Evolutionary conservation across 2,888 invertebrate species (phyloP), one percentile per base, ranked within the genome.

Genomic region (Eubasilissa splendida): DNA sequence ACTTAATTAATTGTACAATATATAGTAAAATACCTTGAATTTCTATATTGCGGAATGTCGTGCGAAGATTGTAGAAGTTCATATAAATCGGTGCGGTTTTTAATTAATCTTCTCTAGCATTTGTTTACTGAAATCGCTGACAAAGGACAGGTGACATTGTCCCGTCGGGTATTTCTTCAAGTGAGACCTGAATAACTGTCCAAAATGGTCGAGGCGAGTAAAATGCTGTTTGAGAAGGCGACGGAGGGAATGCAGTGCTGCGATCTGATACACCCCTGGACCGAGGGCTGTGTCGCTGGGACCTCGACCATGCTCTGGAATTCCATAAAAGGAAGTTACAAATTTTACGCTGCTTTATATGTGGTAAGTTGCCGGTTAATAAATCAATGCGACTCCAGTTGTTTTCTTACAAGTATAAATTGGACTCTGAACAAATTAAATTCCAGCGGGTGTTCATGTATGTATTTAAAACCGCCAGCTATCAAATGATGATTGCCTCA

Each of bases 331-430:
- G 91, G 91, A 79, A 89, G 89, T 83, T 91, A 90, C 84, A 90
- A 90, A 84, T 91, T 90, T 80, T 91, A 91, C 87, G 90, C 91
- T 0, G 89, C 89, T 88, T 89, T 91, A 3, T 91, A 91, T 82
- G 85, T 90, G 84, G 91, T 91, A 86, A 90, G 90, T 90, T 56
- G 4, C 4, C 7, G 7, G 5, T 11, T 22, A 60, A 8, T 7
- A 22, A 63, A 33, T 63, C 33, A 33, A 63, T 63, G 63, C 8
- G 5, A 31, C 31, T 63, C 8, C n/a, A 12, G 10, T 33, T 63
- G 33, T 63, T 33, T 63, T 42, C 22, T 60, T 63, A 33, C 31
- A 5, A 33, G 63, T 33, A 33, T 33, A 22, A 63, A 63, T 63
- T 63, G 63, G 42, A 31, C 2, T 11, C 60, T 60, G 12, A 59